Percentiles rank a stretch among this genome's conserved stretches.
phyloP scores from a whole-genome alignment of 2,797 vertebrate genomes.

The Halcyon leucocephala region DNA sequence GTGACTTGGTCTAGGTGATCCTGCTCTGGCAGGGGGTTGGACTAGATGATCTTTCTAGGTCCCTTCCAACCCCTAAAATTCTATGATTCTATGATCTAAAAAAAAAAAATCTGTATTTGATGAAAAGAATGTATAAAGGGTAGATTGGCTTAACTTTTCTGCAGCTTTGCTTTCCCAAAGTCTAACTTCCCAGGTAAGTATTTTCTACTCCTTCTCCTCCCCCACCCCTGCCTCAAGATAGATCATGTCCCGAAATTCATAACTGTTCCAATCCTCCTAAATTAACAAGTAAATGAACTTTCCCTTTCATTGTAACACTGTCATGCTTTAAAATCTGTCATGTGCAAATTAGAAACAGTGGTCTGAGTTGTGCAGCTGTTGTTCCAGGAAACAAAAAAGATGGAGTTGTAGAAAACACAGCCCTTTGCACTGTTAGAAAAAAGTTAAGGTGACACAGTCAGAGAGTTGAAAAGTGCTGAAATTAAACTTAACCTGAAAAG shows the following conservation, averaged over 20 bases:
- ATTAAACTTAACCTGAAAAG: not conserved
- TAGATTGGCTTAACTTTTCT: not conserved
- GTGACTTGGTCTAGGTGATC: too few relatives aligned
- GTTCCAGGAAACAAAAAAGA: not conserved
- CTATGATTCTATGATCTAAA: too few relatives aligned
- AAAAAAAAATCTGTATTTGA: not conserved
- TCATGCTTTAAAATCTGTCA: not conserved
- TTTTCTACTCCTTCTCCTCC: not conserved
- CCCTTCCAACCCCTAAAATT: too few relatives aligned
- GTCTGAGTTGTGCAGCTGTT: not conserved
- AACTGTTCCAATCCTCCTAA: not conserved
- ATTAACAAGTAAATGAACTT: not conserved
- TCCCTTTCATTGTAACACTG: not conserved
- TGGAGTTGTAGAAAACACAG: not conserved
- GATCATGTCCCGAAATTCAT: not conserved
- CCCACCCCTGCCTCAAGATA: accelerated
- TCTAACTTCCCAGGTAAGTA: not conserved
- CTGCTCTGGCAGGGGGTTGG: too few relatives aligned
- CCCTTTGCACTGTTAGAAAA: not conserved
- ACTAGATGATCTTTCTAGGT: too few relatives aligned
- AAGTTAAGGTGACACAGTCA: not conserved
- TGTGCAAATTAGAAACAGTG: not conserved
- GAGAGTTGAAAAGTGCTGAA: not conserved
- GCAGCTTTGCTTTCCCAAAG: not conserved
- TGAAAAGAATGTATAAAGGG: not conserved